Evolutionary conservation across 2,888 invertebrate genomes (phyloP).

Genomic region (Hymenopus coronatus): DNA sequence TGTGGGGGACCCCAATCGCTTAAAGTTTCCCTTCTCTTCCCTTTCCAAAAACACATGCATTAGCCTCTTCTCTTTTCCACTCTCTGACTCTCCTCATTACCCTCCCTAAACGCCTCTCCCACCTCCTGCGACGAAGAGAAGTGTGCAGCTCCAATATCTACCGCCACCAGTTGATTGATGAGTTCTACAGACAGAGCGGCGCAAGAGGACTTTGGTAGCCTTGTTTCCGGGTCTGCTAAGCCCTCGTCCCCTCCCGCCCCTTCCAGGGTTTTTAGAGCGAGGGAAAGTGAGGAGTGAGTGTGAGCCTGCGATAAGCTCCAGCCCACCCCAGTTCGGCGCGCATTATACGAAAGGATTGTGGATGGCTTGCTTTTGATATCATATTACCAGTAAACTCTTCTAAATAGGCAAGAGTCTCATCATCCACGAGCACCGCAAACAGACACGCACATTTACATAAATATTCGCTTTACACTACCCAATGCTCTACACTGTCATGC

Average conservation of each 20-base stretch:
- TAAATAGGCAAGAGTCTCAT: background rate
- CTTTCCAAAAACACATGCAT: background rate
- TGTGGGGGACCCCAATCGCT: background rate
- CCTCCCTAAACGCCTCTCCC: background rate
- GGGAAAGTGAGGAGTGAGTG: background rate
- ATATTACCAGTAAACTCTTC: background rate
- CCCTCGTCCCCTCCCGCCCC: background rate
- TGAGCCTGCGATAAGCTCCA: background rate
- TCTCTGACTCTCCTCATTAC: background rate
- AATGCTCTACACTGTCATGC: too few species aligned
- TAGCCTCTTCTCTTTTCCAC: background rate
- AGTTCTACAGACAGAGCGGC: background rate
- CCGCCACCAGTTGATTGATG: conserved; percentile 6
- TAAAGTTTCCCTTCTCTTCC: background rate
- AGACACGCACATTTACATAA: background rate
- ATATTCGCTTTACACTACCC: too few species aligned
- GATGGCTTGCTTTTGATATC: background rate
- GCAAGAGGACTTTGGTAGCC: background rate
- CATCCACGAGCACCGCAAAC: background rate
- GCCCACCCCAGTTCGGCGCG: background rate
- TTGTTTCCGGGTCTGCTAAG: background rate
- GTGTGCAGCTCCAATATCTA: background rate
- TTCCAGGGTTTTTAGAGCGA: background rate
- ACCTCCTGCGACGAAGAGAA: background rate
- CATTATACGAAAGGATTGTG: background rate